These are phyloP conservation scores for Atta texana DNA, from an alignment of 1,140 invertebrate genomes.

Conservation along the genomic window DNA sequence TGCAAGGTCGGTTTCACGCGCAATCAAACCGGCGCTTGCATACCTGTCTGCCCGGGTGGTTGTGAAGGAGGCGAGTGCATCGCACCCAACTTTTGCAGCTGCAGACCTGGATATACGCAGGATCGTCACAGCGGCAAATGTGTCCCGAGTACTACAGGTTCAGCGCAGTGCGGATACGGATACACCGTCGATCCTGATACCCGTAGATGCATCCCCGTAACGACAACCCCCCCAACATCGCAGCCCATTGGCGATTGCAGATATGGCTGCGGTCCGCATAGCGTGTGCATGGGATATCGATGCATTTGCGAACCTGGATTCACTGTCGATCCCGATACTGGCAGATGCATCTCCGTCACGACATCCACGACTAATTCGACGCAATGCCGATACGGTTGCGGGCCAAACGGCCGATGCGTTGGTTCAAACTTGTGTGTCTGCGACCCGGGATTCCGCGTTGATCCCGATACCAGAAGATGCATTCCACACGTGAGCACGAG, in stretches of 20 bases:
- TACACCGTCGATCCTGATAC: slow-evolving; percentile 65
- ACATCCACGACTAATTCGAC: not conserved
- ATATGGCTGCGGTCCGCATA: slow-evolving; percentile 66
- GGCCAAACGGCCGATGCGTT: slow-evolving; percentile 64
- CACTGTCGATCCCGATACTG: slow-evolving; percentile 53
- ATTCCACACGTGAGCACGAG: not conserved
- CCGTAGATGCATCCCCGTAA: slow-evolving; percentile 61
- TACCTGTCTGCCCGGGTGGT: not conserved
- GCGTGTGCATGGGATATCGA: slow-evolving; percentile 71
- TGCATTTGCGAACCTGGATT: slow-evolving; percentile 83
- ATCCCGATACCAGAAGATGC: slow-evolving; percentile 65
- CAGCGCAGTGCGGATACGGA: slow-evolving; percentile 74
- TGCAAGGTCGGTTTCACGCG: no score
- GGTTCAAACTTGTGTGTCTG: slow-evolving; percentile 84
- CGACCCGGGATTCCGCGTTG: slow-evolving; percentile 65
- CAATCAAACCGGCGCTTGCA: no score
- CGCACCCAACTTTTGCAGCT: slow-evolving; percentile 27
- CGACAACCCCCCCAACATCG: not conserved
- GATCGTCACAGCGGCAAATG: slow-evolving; percentile 53
- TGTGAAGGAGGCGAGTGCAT: slow-evolving; percentile 54
- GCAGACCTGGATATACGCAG: slow-evolving; percentile 37
- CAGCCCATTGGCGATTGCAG: slow-evolving; percentile 41
- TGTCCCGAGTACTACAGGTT: slow-evolving; percentile 61
- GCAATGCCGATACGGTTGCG: slow-evolving; percentile 57
- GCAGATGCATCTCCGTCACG: slow-evolving; percentile 53